Conservation (phyloP, 2,113 vertebrate genomes). For the Laterallus jamaicensis region DNA sequence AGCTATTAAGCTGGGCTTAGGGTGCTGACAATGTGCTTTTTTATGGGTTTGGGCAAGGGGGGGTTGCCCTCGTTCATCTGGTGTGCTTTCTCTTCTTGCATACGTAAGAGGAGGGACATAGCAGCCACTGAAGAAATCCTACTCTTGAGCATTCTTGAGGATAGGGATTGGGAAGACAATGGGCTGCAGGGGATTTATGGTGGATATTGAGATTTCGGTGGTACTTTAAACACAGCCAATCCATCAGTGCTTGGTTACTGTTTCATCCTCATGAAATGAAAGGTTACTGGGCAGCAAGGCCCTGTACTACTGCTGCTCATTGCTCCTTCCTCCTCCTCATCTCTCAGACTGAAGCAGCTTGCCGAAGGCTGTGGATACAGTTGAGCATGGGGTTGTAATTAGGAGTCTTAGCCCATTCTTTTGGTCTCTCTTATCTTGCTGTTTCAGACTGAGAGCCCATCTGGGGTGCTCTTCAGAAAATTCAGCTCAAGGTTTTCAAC, state of each 20-base stretch:
- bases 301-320: neutral
- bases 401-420: neutral
- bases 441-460: neutral
- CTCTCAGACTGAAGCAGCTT: neutral
- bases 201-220: neutral
- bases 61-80: neutral
- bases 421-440: neutral
- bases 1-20: neutral
- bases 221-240: neutral
- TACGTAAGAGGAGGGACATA: neutral
- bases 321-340: neutral
- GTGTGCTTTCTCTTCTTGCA: neutral
- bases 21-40: neutral
- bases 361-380: neutral
- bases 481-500: neutral
- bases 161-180: neutral
- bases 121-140: neutral
- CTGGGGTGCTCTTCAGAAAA: neutral
- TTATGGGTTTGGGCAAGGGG: too few species aligned
- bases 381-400: neutral
- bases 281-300: neutral
- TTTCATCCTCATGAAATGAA: neutral
- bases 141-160: neutral
- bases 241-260: neutral
- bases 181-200: neutral